A percentile compares a stretch with the other conserved stretches of the same genome.
Conservation (phyloP, 2,797 vertebrate genomes). For the Coccyzus lansbergi region DNA sequence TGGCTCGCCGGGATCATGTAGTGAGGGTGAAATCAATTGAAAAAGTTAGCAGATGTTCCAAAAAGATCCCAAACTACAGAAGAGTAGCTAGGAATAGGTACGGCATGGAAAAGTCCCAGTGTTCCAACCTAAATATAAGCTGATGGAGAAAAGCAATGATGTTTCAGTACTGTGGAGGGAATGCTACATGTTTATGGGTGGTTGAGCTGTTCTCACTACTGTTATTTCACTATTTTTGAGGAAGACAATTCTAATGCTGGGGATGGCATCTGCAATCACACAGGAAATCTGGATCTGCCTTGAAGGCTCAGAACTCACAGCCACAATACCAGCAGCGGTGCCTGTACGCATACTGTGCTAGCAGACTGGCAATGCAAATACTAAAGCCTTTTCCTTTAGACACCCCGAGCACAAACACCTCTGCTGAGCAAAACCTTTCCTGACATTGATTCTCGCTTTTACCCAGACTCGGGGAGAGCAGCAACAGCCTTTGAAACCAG, state of each 20-base stretch:
- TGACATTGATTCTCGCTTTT: background rate
- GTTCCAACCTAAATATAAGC: background rate
- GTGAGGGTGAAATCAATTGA: background rate
- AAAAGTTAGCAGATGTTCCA: background rate
- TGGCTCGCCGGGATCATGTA: accelerated
- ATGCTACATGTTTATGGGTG: accelerated
- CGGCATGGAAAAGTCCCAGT: background rate
- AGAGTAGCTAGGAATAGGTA: background rate
- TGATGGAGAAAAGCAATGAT: background rate
- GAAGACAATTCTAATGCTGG: background rate
- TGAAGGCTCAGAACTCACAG: background rate
- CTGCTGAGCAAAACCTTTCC: background rate
- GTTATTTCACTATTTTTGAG: background rate
- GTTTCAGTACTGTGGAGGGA: background rate
- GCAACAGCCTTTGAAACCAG: background rate
- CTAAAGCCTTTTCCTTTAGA: background rate
- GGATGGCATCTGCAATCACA: background rate
- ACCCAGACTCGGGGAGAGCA: background rate
- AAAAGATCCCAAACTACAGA: background rate
- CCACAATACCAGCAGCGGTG: accelerated
- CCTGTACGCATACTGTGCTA: background rate
- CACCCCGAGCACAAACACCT: background rate
- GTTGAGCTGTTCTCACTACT: background rate
- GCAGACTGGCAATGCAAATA: background rate
- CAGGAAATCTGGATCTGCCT: background rate